Conservation (phyloP, 2,888 invertebrate genomes). For the Gerris lacustris region DNA sequence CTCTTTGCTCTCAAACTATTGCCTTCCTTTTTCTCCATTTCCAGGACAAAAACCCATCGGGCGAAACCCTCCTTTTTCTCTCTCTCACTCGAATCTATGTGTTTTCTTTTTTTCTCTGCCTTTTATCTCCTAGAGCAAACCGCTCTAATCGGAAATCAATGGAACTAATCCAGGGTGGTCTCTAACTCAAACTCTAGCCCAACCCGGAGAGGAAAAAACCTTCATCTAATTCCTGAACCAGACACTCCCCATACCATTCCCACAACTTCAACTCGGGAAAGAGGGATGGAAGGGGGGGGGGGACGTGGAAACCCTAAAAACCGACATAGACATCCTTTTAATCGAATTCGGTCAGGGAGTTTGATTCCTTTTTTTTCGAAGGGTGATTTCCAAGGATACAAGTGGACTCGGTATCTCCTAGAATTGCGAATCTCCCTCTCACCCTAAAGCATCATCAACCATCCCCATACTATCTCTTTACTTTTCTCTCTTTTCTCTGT, state of each 20-base stretch:
- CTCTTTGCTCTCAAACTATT: too few species aligned
- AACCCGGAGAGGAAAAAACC: not conserved
- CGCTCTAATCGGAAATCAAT: not conserved
- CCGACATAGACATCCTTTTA: slow-evolving; percentile 1
- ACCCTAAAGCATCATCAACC: not conserved
- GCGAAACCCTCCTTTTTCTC: not conserved
- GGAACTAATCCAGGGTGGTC: not conserved
- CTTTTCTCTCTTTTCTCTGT: not conserved
- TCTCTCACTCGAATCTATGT: not conserved
- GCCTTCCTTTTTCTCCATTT: too few species aligned
- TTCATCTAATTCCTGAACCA: not conserved
- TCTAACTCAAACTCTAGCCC: not conserved
- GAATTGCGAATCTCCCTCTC: too few species aligned
- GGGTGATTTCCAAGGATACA: too few species aligned
- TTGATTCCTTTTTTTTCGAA: too few species aligned
- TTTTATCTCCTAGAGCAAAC: not conserved
- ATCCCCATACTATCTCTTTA: not conserved
- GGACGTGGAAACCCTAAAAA: not conserved
- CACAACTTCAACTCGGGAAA: too few species aligned
- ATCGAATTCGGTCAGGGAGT: not conserved
- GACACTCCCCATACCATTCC: not conserved
- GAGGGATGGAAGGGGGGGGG: too few species aligned
- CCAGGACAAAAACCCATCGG: too few species aligned
- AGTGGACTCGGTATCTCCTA: too few species aligned
- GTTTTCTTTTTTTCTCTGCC: not conserved